phyloP scores from a whole-genome alignment of 2,888 invertebrate genomes.

The Boloria selene region DNA sequence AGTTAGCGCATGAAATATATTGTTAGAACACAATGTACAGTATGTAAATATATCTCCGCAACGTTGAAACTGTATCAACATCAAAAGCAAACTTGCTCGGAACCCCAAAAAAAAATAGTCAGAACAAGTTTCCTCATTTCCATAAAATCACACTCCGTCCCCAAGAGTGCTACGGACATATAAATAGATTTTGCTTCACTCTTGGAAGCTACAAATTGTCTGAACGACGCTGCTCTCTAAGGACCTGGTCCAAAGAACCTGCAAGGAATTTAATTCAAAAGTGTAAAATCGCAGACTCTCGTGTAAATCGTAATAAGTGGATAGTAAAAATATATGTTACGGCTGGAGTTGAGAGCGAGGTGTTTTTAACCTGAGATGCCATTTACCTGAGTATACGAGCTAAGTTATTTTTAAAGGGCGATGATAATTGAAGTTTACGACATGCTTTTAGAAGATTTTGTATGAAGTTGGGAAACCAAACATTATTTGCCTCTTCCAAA shows the following conservation, averaged over 20 bases:
- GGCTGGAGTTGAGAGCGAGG: conserved; percentile 13
- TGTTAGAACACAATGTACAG: too few relatives aligned
- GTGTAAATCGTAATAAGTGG: conserved; percentile 29
- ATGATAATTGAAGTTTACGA: conserved; percentile 16
- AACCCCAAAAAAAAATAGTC: conserved; percentile 11
- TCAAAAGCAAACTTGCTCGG: not conserved
- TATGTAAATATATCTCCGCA: too few relatives aligned
- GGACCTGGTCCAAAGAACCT: conserved; percentile 24
- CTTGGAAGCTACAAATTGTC: conserved; percentile 32
- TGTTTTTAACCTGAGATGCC: conserved; percentile 15
- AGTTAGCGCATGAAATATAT: too few relatives aligned
- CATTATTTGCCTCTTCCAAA: not conserved
- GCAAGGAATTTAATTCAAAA: conserved; percentile 32
- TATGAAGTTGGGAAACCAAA: conserved; percentile 1
- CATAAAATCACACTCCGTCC: conserved; percentile 24
- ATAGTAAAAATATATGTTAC: conserved; percentile 22
- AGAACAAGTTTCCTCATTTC: conserved; percentile 19
- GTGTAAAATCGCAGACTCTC: conserved; percentile 26
- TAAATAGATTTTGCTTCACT: conserved; percentile 29
- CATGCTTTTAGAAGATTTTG: conserved; percentile 7
- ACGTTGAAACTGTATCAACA: not conserved
- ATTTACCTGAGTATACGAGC: conserved; percentile 17
- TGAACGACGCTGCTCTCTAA: conserved; percentile 31
- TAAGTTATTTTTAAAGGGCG: conserved; percentile 18
- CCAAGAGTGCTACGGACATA: conserved; percentile 27